Conservation (phyloP, 2,888 invertebrate species). For the Dynastes hyllus region DNA sequence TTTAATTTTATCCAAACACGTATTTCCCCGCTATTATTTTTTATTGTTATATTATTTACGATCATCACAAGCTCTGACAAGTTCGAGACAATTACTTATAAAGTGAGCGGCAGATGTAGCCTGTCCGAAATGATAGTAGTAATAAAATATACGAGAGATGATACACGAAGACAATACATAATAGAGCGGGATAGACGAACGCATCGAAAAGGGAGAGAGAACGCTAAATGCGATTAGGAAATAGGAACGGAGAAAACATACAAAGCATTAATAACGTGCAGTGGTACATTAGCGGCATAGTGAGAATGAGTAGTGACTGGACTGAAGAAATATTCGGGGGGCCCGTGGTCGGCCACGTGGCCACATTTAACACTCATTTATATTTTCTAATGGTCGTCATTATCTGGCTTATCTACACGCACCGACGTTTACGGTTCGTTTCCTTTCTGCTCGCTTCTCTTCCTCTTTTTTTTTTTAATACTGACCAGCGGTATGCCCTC, state of each 20-base stretch:
- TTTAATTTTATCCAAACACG: not conserved
- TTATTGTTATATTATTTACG: constrained; percentile 32
- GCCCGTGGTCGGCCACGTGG: constrained; percentile 60
- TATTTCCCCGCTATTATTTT: not conserved
- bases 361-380: constrained; percentile 67
- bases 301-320: constrained; percentile 28
- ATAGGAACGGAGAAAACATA: constrained; percentile 19
- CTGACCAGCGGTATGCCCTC: constrained; percentile 13
- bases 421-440: constrained; percentile 45
- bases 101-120: constrained; percentile 38
- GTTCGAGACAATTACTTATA: constrained; percentile 24
- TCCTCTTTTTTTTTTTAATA: constrained; percentile 4
- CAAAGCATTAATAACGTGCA: constrained; percentile 24
- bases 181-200: not conserved
- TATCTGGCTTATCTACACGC: constrained; percentile 52
- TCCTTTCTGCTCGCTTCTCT: constrained; percentile 27
- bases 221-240: constrained; percentile 28
- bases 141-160: constrained; percentile 13
- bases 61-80: constrained; percentile 16
- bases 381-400: constrained; percentile 62
- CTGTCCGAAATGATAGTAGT: constrained; percentile 15
- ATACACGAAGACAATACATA: constrained; percentile 25
- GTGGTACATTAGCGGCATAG: constrained; percentile 11
- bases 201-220: not conserved
- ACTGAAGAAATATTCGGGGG: constrained; percentile 22